Conservation (phyloP, 2,888 invertebrate species). For the Thera britannica region DNA sequence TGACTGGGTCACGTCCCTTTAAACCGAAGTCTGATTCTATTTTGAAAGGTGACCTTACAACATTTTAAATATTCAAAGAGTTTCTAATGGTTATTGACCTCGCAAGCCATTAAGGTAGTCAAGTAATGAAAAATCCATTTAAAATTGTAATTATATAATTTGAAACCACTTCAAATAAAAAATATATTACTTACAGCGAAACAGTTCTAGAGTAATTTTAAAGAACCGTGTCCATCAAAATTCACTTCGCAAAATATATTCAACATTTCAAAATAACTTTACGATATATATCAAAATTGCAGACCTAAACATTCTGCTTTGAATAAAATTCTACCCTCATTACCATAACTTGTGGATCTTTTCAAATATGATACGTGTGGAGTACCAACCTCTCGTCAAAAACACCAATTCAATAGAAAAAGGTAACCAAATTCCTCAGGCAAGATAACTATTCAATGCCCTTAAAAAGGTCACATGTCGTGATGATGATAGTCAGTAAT, state of each 20-base stretch:
- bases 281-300: conserved; percentile 16
- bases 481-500: conserved; percentile 8
- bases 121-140: neutral
- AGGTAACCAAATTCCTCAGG: conserved; percentile 45
- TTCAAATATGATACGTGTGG: conserved; percentile 25
- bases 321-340: conserved; percentile 29
- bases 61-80: neutral
- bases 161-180: neutral
- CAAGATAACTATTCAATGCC: conserved; percentile 23
- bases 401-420: conserved; percentile 56
- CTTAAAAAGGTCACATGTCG: conserved; percentile 20
- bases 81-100: neutral
- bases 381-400: conserved; percentile 21
- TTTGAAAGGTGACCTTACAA: neutral
- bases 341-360: conserved; percentile 26
- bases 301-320: conserved; percentile 23
- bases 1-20: neutral
- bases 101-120: neutral
- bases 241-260: conserved; percentile 16
- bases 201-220: neutral
- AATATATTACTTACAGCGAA: neutral
- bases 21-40: neutral
- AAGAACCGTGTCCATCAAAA: neutral
- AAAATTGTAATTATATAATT: neutral
- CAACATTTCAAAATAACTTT: conserved; percentile 18